Evolutionary conservation across 2,113 vertebrate species (phyloP).

Genomic region (Python bivittatus): DNA sequence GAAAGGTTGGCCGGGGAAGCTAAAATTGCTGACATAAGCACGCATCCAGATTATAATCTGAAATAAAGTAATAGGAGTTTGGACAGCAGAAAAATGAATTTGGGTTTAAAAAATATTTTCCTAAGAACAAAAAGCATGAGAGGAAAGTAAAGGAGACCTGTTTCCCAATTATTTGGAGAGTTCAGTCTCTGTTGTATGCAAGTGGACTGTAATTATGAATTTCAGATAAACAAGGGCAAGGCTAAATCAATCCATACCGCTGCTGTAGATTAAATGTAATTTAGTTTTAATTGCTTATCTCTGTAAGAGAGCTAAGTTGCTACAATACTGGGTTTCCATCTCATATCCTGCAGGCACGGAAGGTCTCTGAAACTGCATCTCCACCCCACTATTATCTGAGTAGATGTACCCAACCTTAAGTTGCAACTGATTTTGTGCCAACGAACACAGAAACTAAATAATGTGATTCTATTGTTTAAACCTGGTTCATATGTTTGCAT

Average conservation of each 20-base stretch:
- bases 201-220: not conserved
- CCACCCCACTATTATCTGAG: not conserved
- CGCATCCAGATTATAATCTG: conserved; percentile 9
- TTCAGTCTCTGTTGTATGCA: not conserved
- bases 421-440: not conserved
- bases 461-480: not conserved
- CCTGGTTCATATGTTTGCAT: not conserved
- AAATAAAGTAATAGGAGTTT: conserved; percentile 4
- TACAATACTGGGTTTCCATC: not conserved
- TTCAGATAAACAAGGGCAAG: not conserved
- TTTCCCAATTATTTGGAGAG: not conserved
- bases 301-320: not conserved
- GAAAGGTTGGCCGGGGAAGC: not conserved
- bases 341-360: not conserved
- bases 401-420: not conserved
- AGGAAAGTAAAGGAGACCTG: not conserved
- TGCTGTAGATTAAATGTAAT: not conserved
- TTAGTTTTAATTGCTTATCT: not conserved
- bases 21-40: conserved; percentile 19
- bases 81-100: not conserved
- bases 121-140: not conserved
- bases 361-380: not conserved
- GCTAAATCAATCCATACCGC: not conserved
- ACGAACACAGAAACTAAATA: not conserved
- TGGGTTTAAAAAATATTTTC: not conserved